These are phyloP conservation scores for Sylvia borin DNA, from an alignment of 2,797 vertebrate genomes.

Conservation along the genomic window DNA sequence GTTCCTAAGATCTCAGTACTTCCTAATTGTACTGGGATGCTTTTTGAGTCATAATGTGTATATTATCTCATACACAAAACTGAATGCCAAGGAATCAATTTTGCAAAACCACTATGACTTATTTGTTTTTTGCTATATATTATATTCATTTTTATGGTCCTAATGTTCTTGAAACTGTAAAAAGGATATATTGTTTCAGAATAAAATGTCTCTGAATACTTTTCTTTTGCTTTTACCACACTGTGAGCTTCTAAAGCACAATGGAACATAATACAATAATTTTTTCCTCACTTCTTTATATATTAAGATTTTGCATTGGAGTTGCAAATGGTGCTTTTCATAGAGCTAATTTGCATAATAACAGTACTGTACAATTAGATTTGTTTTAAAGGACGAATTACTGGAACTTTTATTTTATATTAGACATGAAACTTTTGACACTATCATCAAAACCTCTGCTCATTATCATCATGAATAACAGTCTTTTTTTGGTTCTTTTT, in stretches of 20 bases:
- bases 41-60: neutral
- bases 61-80: neutral
- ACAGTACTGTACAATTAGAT: neutral
- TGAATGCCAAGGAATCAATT: neutral
- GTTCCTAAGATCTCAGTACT: neutral
- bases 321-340: neutral
- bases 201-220: neutral
- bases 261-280: neutral
- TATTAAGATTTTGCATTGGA: neutral
- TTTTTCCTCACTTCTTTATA: neutral
- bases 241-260: neutral
- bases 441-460: neutral
- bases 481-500: neutral
- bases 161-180: neutral
- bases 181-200: neutral
- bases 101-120: neutral
- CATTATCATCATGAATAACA: neutral
- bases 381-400: conserved; percentile 11
- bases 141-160: neutral
- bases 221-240: neutral
- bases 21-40: neutral
- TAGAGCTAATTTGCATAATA: conserved; percentile 9
- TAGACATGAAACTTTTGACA: neutral
- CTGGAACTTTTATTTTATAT: neutral
- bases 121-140: neutral